phyloP scores from a whole-genome alignment of 2,113 vertebrate genomes.

The Zootoca vivipara region DNA sequence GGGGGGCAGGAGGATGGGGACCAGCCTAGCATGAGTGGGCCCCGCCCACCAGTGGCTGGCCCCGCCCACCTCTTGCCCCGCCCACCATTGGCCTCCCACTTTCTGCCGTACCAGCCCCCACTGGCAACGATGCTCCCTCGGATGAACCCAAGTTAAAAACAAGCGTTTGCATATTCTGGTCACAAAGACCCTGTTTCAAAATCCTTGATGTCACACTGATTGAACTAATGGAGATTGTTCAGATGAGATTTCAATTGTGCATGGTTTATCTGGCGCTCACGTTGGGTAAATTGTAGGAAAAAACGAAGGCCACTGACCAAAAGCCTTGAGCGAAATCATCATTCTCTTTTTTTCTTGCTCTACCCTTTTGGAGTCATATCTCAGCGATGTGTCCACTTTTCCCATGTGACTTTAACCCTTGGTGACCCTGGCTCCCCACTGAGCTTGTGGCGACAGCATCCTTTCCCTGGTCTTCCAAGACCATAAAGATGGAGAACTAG shows the following conservation, averaged over 20 bases:
- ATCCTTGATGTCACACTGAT: neutral
- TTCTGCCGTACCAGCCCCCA: too few species aligned
- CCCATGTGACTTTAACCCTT: too few species aligned
- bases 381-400: too few species aligned
- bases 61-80: too few species aligned
- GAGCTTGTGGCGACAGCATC: rapidly evolving
- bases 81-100: too few species aligned
- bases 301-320: neutral
- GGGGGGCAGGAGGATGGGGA: too few species aligned
- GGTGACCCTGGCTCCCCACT: neutral
- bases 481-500: neutral
- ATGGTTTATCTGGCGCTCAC: neutral
- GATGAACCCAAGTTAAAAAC: neutral
- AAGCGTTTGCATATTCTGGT: neutral
- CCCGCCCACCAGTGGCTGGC: too few species aligned
- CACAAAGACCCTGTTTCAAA: neutral
- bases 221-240: neutral
- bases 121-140: too few species aligned
- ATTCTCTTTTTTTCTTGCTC: neutral
- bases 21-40: too few species aligned
- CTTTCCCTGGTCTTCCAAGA: neutral
- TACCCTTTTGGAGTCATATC: neutral
- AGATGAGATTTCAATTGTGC: neutral
- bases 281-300: neutral
- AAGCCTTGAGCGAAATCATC: neutral